phyloP scores from a whole-genome alignment of 1,140 invertebrate genomes.

The Oedothorax gibbosus region DNA sequence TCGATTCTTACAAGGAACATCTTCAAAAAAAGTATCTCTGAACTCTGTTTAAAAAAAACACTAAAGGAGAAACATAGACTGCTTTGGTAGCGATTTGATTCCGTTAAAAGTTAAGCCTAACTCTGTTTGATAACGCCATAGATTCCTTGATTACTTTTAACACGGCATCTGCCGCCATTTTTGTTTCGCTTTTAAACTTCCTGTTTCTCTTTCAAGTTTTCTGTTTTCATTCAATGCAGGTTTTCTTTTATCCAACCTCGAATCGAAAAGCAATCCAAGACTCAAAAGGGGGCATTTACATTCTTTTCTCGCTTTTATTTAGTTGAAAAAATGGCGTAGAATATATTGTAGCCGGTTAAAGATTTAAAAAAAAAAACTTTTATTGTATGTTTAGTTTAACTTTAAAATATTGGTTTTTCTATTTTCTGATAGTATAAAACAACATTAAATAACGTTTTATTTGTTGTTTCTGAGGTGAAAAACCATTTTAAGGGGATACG shows the following conservation, averaged over 20 bases:
- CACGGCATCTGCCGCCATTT: slow-evolving; percentile 14
- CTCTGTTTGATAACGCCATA: slow-evolving; percentile 45
- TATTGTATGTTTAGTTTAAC: no score
- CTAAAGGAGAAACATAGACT: slow-evolving; percentile 33
- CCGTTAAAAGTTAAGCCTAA: slow-evolving; percentile 33
- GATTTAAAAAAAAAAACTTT: no score
- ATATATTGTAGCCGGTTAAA: no score
- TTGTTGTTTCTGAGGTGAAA: no score
- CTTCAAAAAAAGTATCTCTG: background rate
- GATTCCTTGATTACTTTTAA: slow-evolving; percentile 45
- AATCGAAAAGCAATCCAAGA: slow-evolving; percentile 8
- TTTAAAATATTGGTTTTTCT: no score
- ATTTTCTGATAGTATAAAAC: no score
- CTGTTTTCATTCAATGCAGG: background rate
- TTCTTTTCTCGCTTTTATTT: background rate
- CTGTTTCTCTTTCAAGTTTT: background rate
- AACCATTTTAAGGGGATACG: no score
- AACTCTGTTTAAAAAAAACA: no score
- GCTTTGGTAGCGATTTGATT: slow-evolving; percentile 24
- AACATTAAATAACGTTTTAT: no score
- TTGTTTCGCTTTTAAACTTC: slow-evolving; percentile 7
- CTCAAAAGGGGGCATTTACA: slow-evolving; percentile 25
- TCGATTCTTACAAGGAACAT: slow-evolving; percentile 21
- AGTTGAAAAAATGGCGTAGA: no score
- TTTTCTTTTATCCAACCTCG: slow-evolving; percentile 26